These are phyloP conservation scores for Thelaira solivaga DNA, from an alignment of 2,888 invertebrate species.

Conservation along the genomic window DNA sequence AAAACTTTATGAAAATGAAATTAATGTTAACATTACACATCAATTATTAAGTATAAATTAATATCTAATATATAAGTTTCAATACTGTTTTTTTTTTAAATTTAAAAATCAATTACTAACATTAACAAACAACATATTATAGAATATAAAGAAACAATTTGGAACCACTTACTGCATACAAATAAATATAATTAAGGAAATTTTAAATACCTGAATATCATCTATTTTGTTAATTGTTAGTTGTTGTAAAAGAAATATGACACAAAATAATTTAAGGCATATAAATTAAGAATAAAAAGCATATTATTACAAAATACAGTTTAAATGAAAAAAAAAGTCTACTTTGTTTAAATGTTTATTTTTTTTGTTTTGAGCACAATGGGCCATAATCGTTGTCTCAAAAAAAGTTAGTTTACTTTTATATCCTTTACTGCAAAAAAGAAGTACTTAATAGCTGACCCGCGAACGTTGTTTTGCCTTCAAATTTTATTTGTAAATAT, in stretches of 20 bases:
- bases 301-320: background rate
- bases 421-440: no score
- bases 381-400: no score
- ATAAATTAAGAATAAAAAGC: background rate
- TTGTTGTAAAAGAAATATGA: background rate
- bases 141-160: background rate
- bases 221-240: conserved; percentile 33
- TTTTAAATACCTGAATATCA: conserved; percentile 52
- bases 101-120: background rate
- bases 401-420: no score
- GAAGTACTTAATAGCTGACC: no score
- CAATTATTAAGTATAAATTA: conserved; percentile 54
- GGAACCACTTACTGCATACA: conserved; percentile 30
- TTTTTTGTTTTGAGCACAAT: no score
- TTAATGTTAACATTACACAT: conserved; percentile 59
- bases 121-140: background rate
- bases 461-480: no score
- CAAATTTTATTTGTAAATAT: no score
- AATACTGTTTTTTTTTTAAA: conserved; percentile 18
- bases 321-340: no score
- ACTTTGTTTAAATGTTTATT: no score
- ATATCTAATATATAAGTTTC: conserved; percentile 6
- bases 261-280: background rate
- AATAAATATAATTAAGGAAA: conserved; percentile 21
- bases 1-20: conserved; percentile 28